A percentile compares a stretch with the other conserved stretches of the same genome.
These are phyloP conservation scores for Pseudomyrmex dendroicus DNA, from an alignment of 1,140 invertebrate genomes.

Conservation along the genomic window DNA sequence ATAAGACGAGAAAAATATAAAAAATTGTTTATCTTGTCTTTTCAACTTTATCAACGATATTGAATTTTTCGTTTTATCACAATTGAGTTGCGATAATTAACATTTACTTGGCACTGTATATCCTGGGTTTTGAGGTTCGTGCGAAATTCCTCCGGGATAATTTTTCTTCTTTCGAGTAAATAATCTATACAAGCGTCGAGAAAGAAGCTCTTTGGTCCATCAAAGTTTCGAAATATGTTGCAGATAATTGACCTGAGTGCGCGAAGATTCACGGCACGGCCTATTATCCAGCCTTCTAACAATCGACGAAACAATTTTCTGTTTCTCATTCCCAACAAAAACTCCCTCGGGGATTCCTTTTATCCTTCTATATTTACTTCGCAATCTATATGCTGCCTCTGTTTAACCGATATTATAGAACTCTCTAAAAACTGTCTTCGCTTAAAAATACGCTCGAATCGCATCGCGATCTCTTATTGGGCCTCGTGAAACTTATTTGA, in stretches of 20 bases:
- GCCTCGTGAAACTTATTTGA: background rate
- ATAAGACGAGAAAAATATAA: too few relatives aligned
- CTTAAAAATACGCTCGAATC: slow-evolving; percentile 66
- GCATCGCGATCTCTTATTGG: slow-evolving; percentile 17
- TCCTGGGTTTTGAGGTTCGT: slow-evolving; percentile 1
- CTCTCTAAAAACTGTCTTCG: slow-evolving; percentile 47
- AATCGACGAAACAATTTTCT: slow-evolving; percentile 17
- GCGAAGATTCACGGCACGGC: slow-evolving; percentile 67
- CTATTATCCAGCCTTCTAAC: slow-evolving; percentile 39
- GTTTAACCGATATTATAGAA: slow-evolving; percentile 65
- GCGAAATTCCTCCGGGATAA: slow-evolving; percentile 30
- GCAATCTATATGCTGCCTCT: slow-evolving; percentile 69
- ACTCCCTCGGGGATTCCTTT: background rate
- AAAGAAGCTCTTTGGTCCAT: slow-evolving; percentile 72
- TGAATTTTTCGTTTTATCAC: background rate
- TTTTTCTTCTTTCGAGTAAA: slow-evolving; percentile 5
- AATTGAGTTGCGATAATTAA: slow-evolving; percentile 1
- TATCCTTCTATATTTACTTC: slow-evolving; percentile 39
- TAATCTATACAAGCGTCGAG: slow-evolving; percentile 29
- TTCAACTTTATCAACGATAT: slow-evolving; percentile 1
- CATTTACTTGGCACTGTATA: slow-evolving; percentile 24
- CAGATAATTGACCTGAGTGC: slow-evolving; percentile 72
- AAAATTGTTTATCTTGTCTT: background rate
- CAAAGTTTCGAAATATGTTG: slow-evolving; percentile 64
- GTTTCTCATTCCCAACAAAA: background rate